Conservation (phyloP, 1,140 invertebrate genomes). For the Maniola jurtina region DNA sequence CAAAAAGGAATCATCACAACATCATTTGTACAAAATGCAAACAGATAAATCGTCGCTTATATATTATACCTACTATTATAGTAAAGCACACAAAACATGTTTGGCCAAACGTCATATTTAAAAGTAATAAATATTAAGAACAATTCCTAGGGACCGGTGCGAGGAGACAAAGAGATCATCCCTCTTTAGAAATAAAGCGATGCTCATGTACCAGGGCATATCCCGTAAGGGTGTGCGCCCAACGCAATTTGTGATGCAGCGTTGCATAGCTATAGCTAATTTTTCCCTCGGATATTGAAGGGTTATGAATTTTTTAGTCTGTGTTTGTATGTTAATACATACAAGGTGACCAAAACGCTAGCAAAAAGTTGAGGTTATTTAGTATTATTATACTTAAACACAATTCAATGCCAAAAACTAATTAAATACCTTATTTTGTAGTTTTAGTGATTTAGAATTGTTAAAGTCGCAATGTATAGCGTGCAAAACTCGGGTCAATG, state of each 20-base stretch:
- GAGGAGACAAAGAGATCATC: constrained; percentile 30
- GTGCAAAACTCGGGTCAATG: too few relatives aligned
- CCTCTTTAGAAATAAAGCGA: constrained; percentile 20
- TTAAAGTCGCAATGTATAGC: too few relatives aligned
- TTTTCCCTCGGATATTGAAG: neutral
- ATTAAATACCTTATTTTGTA: too few relatives aligned
- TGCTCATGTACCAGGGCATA: constrained; percentile 32
- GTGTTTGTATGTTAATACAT: too few relatives aligned
- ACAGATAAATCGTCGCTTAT: constrained; percentile 14
- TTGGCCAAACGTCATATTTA: constrained; percentile 36
- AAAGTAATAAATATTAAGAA: constrained; percentile 39
- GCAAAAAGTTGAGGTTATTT: too few relatives aligned
- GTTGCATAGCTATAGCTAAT: neutral
- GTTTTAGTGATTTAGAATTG: too few relatives aligned
- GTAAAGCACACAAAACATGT: constrained; percentile 22
- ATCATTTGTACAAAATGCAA: constrained; percentile 5
- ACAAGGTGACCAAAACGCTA: too few relatives aligned
- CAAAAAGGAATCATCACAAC: constrained; percentile 7
- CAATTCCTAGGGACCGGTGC: constrained; percentile 31
- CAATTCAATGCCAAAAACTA: too few relatives aligned
- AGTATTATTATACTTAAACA: too few relatives aligned
- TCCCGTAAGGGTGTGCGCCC: constrained; percentile 23
- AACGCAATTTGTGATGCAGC: neutral
- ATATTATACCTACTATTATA: neutral
- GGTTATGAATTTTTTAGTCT: too few relatives aligned